phyloP scores from a whole-genome alignment of 2,888 invertebrate genomes.

The Drosophila helvetica region DNA sequence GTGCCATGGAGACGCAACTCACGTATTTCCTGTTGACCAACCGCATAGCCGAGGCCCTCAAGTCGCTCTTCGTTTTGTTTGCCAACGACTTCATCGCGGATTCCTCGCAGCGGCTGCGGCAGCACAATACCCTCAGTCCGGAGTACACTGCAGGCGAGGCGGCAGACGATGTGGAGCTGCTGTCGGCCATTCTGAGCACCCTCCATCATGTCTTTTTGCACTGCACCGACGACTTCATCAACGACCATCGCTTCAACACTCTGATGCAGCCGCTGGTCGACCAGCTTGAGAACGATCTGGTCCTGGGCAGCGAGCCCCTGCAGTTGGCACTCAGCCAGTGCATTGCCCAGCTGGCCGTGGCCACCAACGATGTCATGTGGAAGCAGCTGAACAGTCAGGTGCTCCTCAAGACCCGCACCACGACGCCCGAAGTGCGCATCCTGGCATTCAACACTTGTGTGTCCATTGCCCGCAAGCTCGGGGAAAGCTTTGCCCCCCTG shows the following conservation, averaged over 20 bases:
- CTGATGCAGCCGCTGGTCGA: conserved; percentile 95
- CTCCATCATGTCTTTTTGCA: conserved; percentile 91
- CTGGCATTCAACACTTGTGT: conserved; percentile 89
- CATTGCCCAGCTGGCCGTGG: conserved; percentile 92
- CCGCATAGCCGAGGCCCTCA: conserved; percentile 91
- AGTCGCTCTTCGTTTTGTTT: conserved; percentile 95
- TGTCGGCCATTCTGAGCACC: conserved; percentile 90
- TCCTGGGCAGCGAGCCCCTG: conserved; percentile 85
- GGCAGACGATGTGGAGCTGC: conserved; percentile 73
- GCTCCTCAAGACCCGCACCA: conserved; percentile 92
- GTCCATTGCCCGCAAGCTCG: conserved; percentile 92
- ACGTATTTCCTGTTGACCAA: conserved; percentile 91
- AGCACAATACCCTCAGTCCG: conserved; percentile 87
- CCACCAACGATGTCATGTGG: conserved; percentile 94
- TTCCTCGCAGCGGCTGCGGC: conserved; percentile 89
- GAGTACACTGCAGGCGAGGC: conserved; percentile 84
- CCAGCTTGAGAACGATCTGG: conserved; percentile 90
- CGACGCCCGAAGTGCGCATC: conserved; percentile 89
- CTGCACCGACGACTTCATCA: conserved; percentile 93
- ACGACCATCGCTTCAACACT: conserved; percentile 92
- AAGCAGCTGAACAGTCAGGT: conserved; percentile 96
- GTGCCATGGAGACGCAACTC: conserved; percentile 84
- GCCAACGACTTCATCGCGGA: conserved; percentile 93
- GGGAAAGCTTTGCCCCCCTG: conserved; percentile 94
- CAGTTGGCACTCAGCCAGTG: conserved; percentile 89